Base-by-base conservation (phyloP, 2,113 vertebrate genomes). In the Caretta caretta region DNA sequence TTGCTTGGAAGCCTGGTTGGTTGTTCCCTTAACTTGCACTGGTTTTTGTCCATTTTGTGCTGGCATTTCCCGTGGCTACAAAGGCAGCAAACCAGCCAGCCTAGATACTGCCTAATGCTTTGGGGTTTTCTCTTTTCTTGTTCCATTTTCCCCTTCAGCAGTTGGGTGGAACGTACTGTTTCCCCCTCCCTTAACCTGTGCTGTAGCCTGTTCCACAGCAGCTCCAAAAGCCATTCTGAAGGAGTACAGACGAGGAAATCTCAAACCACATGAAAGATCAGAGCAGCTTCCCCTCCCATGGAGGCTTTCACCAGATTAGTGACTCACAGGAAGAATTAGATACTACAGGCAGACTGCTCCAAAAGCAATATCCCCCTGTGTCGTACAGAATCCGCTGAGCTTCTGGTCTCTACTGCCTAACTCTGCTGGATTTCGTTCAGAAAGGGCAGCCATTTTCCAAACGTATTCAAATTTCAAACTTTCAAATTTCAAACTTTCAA, bases 131-230 rank as follows among this genome's bases (percentile, higher is more conserved):
- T 38, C 35, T 20, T 72, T 35, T 72, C 35, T 69, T n/a, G 35
- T 69, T 14, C 13, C 6, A 20, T 2, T 8, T 25, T 14, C 19
- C 27, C 14, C 8, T 10, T 25, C 6, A 11, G 10, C 65, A 4
- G 1, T 2, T 49, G 11, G 22, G 38, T 3, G 46, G 35, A 50
- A 5, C 51, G 2, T 14, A 10, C 27, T 2, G 19, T n/a, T 57
- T 11, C 27, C 19, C 0, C 38, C 24, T n/a, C 35, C n/a, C 29
- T 48, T 51, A 31, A 20, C 35, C 0, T 0, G 31, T 4, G 38
- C 31, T 17, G 49, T 35, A 5, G 12, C 38, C 51, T 11, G 35
- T 25, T 69, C 65, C 19, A 38, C n/a, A 72, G 65, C n/a, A 38
- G 17, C 65, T 22, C 17, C 19, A n/a, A 72, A 38, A 22, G n/a